Evolutionary conservation across 2,113 vertebrate genomes (phyloP).

Genomic region (Oreochromis tanganicae): DNA sequence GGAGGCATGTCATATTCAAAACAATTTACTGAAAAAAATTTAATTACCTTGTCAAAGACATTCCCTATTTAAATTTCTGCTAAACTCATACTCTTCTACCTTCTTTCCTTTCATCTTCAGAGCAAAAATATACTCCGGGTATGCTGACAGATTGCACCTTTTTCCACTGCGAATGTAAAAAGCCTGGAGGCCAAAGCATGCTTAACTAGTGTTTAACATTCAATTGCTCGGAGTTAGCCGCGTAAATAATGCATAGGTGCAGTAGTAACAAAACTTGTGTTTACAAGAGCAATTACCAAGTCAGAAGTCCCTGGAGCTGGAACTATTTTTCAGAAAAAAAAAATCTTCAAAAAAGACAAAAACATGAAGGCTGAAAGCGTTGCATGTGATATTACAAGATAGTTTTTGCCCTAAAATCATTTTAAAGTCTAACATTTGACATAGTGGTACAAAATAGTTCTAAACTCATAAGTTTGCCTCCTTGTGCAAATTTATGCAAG

Average conservation of each 20-base stretch:
- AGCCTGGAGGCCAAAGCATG: constrained; percentile 29
- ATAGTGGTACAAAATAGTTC: not conserved
- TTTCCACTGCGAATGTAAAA: not conserved
- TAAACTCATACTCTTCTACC: not conserved
- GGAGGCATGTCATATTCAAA: not conserved
- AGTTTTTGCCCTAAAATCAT: not conserved
- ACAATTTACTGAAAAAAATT: not conserved
- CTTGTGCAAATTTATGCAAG: not conserved
- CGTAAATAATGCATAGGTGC: constrained; percentile 56
- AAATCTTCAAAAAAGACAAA: not conserved
- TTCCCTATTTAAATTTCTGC: not conserved
- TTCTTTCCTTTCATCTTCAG: constrained; percentile 5
- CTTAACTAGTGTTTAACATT: constrained; percentile 46
- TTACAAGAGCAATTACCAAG: constrained; percentile 58
- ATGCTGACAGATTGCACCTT: constrained; percentile 23
- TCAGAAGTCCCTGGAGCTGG: constrained; percentile 36
- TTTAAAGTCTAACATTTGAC: not conserved
- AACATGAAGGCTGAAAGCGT: not conserved
- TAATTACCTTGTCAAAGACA: not conserved
- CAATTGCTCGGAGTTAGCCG: constrained; percentile 32
- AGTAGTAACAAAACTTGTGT: constrained; percentile 42
- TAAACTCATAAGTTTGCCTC: not conserved
- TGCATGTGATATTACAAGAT: not conserved
- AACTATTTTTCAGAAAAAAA: not conserved
- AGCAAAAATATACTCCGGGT: not conserved